phyloP scores from a whole-genome alignment of 2,113 vertebrate genomes.

The Scatophagus argus region DNA sequence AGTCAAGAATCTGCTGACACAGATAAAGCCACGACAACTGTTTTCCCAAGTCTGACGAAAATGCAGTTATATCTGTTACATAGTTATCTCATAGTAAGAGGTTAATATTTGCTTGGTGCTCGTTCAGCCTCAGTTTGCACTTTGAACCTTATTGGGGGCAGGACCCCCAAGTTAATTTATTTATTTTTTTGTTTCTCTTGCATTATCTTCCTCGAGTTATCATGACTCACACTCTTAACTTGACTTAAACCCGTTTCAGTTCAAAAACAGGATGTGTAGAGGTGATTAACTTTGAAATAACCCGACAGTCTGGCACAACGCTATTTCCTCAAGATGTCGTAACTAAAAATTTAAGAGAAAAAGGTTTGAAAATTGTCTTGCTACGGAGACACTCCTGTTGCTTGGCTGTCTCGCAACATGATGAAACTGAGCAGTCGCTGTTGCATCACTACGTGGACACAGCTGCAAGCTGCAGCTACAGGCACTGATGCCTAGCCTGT shows the following conservation, averaged over 20 bases:
- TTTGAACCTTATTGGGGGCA: slow-evolving; percentile 39
- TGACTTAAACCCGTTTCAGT: not conserved
- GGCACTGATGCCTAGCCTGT: slow-evolving; percentile 10
- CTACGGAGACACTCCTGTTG: too few relatives aligned
- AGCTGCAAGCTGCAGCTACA: slow-evolving; percentile 43
- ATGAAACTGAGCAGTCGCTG: slow-evolving; percentile 73
- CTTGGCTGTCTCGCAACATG: slow-evolving; percentile 38
- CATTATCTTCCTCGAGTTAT: not conserved
- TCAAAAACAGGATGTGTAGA: not conserved
- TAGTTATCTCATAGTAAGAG: not conserved
- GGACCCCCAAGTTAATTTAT: slow-evolving; percentile 11
- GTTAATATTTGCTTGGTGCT: slow-evolving; percentile 49
- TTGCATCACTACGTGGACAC: slow-evolving; percentile 78
- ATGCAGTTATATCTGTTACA: slow-evolving; percentile 13
- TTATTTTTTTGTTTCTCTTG: not conserved
- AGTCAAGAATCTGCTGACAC: not conserved
- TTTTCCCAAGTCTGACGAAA: not conserved
- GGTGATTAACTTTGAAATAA: not conserved
- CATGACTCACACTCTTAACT: not conserved
- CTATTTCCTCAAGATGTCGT: too few relatives aligned
- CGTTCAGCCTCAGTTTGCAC: slow-evolving; percentile 5
- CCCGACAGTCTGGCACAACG: accelerated
- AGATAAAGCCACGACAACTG: not conserved
- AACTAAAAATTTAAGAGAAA: not conserved
- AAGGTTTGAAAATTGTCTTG: accelerated